A percentile compares a stretch with the other conserved stretches of the same genome.
Evolutionary conservation across 2,113 vertebrate species (phyloP).

Genomic region (Columba livia): DNA sequence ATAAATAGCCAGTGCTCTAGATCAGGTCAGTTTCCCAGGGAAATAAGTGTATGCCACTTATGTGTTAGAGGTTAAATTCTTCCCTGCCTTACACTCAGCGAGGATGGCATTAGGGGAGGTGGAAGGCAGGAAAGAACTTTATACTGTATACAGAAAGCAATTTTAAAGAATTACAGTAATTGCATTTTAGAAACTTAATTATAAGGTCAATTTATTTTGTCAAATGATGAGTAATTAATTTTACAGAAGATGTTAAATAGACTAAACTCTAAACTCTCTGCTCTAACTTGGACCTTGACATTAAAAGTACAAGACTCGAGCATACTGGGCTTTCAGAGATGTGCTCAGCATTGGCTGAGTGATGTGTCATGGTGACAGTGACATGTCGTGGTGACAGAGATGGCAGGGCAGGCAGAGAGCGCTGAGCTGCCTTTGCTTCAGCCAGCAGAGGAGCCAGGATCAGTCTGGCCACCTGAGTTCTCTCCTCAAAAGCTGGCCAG

Average conservation of each 20-base stretch:
- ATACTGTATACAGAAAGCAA: not conserved
- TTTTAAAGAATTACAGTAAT: not conserved
- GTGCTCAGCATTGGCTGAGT: not conserved
- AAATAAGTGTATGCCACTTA: not conserved
- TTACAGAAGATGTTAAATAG: not conserved
- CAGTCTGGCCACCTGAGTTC: fast-evolving
- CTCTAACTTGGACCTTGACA: not conserved
- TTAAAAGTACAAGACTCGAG: not conserved
- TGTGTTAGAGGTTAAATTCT: not conserved
- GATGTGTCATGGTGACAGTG: not conserved
- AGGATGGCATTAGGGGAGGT: not conserved
- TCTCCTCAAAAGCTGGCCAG: fast-evolving
- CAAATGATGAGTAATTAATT: not conserved
- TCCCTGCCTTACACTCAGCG: not conserved
- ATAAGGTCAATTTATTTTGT: not conserved
- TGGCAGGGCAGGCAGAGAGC: not conserved
- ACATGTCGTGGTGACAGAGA: too few species aligned
- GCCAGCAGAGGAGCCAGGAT: not conserved
- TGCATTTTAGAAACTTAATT: not conserved
- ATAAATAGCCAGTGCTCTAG: not conserved
- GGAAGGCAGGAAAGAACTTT: not conserved
- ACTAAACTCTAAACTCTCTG: not conserved
- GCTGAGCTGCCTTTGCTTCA: fast-evolving
- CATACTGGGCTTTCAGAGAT: fast-evolving
- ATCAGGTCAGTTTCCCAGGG: not conserved